Evolutionary conservation across 2,113 vertebrate genomes (phyloP), one percentile per base, ranked within the genome.

Genomic region (Laticauda laticaudata): DNA sequence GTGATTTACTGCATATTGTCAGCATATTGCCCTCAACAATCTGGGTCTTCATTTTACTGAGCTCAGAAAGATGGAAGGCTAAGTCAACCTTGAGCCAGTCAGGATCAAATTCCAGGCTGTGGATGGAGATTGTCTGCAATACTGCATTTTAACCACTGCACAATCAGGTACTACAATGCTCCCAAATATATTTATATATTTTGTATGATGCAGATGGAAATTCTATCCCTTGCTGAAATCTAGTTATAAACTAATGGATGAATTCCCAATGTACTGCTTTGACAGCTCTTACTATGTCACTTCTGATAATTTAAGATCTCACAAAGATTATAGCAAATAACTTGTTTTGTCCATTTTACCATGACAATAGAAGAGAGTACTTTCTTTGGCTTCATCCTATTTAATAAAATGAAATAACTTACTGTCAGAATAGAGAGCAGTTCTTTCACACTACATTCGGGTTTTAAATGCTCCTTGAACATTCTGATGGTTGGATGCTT

Each of bases 381-480:
- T 57, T 88, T 94, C 75, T 26, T 88, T 87, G 18, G 34, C 90
- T 0, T 8, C 20, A 90, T 5, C 1, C 86, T 69, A 89, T 57
- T 93, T 57, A 94, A 81, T 87, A 95, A 94, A 93, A 88, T 64
- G 2, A 26, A 3, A 23, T 81, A 87, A 97, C 99, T 99, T 95
- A 99, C 99, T 43, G 99, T 98, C n/a, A 99, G 97, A 95, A 99
- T 92, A 92, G 98, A 97, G 91, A 99, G 98, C 93, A 99, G 94
- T 90, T 99, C 99, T 34, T 98, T 97, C 87, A 98, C 34, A 59
- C 92, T 96, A 92, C 98, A 98, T 96, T 99, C 99, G 6, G 98
- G 95, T 96, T 98, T 98, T 95, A 99, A 96, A 45, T 96, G 97
- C 14, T 99, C 98, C 96, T 98, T 99, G 95, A 99, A 99, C 98